phyloP scores from a whole-genome alignment of 2,888 invertebrate species.

The Pseudanteris insignis region DNA sequence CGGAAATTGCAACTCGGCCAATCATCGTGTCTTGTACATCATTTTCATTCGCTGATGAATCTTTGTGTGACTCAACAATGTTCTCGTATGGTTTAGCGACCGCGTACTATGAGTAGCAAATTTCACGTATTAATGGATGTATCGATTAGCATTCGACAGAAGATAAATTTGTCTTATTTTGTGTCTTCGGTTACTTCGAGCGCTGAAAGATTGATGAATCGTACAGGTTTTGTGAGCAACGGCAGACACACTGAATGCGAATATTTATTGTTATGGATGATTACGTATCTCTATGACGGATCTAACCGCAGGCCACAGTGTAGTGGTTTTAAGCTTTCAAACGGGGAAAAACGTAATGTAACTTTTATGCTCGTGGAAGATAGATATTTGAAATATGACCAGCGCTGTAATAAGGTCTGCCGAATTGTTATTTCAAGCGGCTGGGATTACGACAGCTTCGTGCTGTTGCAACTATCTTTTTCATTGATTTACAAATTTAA shows the following conservation, averaged over 20 bases:
- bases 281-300: slow-evolving; percentile 15
- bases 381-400: slow-evolving; percentile 20
- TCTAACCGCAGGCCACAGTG: slow-evolving; percentile 15
- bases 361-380: slow-evolving; percentile 12
- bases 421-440: slow-evolving; percentile 3
- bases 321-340: slow-evolving; percentile 10
- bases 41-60: no score
- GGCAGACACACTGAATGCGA: slow-evolving; percentile 1
- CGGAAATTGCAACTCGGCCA: no score
- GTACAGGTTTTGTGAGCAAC: slow-evolving; percentile 9
- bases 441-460: slow-evolving; percentile 5
- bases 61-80: no score
- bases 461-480: slow-evolving; percentile 18
- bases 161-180: slow-evolving; percentile 4
- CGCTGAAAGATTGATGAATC: slow-evolving; percentile 11
- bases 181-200: not conserved
- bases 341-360: slow-evolving; percentile 9
- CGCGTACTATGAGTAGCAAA: no score
- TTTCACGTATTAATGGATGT: no score
- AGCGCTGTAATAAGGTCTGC: slow-evolving; percentile 1
- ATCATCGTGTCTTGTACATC: no score
- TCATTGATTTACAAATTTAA: no score
- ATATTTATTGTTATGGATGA: slow-evolving; percentile 15
- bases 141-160: slow-evolving; percentile 4
- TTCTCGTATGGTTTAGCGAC: no score